A percentile compares a stretch with the other conserved stretches of the same genome.
Evolutionary conservation across 2,888 invertebrate species (phyloP).

Genomic region (Macropis europaea): DNA sequence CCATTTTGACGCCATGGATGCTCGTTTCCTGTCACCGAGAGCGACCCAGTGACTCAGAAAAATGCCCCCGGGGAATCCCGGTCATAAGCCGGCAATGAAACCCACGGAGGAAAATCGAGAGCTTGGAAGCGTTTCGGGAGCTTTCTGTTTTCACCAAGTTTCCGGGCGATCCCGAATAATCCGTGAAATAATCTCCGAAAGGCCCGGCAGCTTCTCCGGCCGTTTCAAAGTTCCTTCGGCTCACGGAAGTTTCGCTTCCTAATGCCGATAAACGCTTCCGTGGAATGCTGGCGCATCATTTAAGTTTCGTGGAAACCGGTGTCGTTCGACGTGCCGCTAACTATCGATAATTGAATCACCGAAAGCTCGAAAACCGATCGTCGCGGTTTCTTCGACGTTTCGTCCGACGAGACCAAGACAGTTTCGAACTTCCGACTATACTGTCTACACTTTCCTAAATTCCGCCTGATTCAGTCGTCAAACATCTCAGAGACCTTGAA

Average conservation of each 20-base stretch:
- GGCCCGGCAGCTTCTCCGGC: neutral
- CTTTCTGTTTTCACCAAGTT: neutral
- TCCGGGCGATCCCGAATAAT: constrained; percentile 14
- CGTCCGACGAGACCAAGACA: neutral
- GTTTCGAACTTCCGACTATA: no score
- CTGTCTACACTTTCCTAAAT: no score
- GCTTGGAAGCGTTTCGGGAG: neutral
- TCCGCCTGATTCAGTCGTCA: no score
- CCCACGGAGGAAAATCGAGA: neutral
- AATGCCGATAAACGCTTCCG: constrained; percentile 16
- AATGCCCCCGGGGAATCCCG: neutral
- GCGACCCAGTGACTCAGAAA: no score
- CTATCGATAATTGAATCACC: constrained; percentile 31
- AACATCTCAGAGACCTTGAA: no score
- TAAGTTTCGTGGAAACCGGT: neutral
- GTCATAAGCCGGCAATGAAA: neutral
- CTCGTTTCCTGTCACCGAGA: no score
- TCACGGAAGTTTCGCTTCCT: constrained; percentile 15
- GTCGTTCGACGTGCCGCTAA: neutral
- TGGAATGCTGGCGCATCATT: neutral
- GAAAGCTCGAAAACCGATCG: neutral
- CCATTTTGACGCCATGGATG: no score
- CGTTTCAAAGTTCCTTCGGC: neutral
- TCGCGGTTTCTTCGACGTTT: neutral
- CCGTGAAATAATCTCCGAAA: constrained; percentile 15